Evolutionary conservation across 2,797 vertebrate genomes (phyloP), one percentile per base, ranked within the genome.

Genomic region (Luscinia luscinia): DNA sequence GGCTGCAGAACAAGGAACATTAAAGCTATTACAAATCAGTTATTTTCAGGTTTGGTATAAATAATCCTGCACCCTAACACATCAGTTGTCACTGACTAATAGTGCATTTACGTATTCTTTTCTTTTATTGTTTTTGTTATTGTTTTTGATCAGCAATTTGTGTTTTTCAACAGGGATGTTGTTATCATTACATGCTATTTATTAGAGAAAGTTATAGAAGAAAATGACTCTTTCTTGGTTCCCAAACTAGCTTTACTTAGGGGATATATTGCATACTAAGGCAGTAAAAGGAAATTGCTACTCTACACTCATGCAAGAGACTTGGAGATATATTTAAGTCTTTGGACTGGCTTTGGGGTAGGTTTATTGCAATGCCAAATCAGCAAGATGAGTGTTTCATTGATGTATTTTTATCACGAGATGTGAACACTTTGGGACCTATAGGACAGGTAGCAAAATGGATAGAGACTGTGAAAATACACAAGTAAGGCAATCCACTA

Each of bases 1-100:
- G 91, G 86, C 94, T 63, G 79, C 59, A 68, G 68, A 92, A 85
- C 72, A 89, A 87, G 66, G 84, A 91, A 62, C 24, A 63, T 78
- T 86, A 87, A 38, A 36, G 26, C 43, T 63, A 46, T 93, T 95
- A 64, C 48, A 88, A 74, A 92, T 82, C 70, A 59, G 15, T 45
- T 85, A 58, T 84, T 87, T 91, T 55, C 40, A 86, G 49, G 51
- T 69, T 22, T 48, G 52, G 22, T 49, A 36, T 77, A 84, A 93
- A 94, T 79, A 84, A 54, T 72, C 49, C 27, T 77, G 21, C 40
- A 74, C 3, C 2, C 7, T 54, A 91, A 76, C 74, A 36, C 6
- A 15, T 36, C 58, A 73, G 16, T 81, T 88, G 26, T 34, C 22
- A 48, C 36, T 45, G n/a, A 63, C 9, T 82, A 87, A 86, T 49